Evolutionary conservation across 2,888 invertebrate genomes (phyloP).

Genomic region (Zygogramma bicolorata): DNA sequence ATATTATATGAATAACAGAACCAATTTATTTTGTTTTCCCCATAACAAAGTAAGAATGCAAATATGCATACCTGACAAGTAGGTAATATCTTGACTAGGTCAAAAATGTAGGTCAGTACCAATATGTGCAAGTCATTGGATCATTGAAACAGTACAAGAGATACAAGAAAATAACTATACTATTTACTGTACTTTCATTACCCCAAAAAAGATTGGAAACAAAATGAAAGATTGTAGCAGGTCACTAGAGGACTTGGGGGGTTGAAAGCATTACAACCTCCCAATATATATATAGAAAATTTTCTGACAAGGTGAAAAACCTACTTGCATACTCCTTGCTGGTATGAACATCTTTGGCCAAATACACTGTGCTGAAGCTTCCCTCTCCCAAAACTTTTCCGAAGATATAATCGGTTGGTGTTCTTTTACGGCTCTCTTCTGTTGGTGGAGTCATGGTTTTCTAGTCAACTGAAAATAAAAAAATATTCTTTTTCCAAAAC

Average conservation of each 20-base stretch:
- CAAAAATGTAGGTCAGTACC: neutral
- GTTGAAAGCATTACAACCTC: neutral
- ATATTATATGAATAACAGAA: no score
- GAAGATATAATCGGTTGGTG: conserved; percentile 92
- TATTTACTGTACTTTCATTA: no score
- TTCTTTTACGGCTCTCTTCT: conserved; percentile 73
- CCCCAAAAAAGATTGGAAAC: no score
- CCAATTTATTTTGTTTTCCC: no score
- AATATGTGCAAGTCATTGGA: neutral
- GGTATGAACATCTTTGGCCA: conserved; percentile 91
- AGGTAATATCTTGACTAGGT: neutral
- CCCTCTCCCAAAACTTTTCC: conserved; percentile 97
- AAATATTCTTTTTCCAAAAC: neutral
- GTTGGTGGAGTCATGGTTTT: conserved; percentile 59
- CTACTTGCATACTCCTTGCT: conserved; percentile 95
- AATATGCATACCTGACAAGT: neutral
- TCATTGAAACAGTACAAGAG: neutral
- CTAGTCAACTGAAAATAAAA: conserved; percentile 11
- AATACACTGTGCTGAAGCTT: conserved; percentile 95
- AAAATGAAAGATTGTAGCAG: no score
- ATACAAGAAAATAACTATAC: no score
- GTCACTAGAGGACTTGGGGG: no score
- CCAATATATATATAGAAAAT: neutral
- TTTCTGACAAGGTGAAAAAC: conserved; percentile 65
- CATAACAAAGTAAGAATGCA: no score